Percentiles rank a stretch among this genome's conserved stretches.
These are phyloP conservation scores for Psittacula echo DNA, from an alignment of 2,797 vertebrate species.

Conservation along the genomic window DNA sequence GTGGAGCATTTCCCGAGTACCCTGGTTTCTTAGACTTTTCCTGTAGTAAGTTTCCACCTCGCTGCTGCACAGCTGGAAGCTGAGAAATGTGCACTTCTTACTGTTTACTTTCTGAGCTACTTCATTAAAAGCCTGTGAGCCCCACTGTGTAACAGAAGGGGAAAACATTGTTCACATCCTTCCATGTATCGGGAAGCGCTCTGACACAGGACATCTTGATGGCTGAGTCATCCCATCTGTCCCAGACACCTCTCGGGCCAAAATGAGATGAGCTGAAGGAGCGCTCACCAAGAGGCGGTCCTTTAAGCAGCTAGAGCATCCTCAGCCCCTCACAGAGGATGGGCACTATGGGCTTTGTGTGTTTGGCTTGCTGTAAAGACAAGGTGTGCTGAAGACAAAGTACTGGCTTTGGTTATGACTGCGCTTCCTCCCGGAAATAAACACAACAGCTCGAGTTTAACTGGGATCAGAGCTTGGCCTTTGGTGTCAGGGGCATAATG, in stretches of 20 bases:
- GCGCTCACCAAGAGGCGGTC: not conserved
- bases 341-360: not conserved
- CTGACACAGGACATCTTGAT: slow-evolving; percentile 50
- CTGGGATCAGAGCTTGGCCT: slow-evolving; percentile 25
- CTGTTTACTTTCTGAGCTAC: slow-evolving; percentile 42
- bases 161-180: slow-evolving; percentile 53
- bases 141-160: slow-evolving; percentile 59
- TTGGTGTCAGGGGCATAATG: slow-evolving; percentile 24
- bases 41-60: slow-evolving; percentile 16
- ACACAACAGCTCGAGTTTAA: slow-evolving; percentile 19
- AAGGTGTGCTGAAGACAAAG: slow-evolving; percentile 46
- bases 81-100: slow-evolving; percentile 31
- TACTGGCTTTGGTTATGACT: slow-evolving; percentile 37
- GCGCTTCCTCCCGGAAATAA: slow-evolving; percentile 52
- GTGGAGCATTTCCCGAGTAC: not conserved
- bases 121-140: slow-evolving; percentile 49
- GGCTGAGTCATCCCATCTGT: slow-evolving; percentile 68
- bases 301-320: not conserved
- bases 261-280: not conserved
- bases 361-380: slow-evolving; percentile 1
- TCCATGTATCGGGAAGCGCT: slow-evolving; percentile 4
- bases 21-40: not conserved
- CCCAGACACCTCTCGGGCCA: slow-evolving; percentile 25
- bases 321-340: not conserved
- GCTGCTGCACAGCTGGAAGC: slow-evolving; percentile 20